phyloP scores from a whole-genome alignment of 2,797 vertebrate genomes.

The Pseudochirops cupreus region DNA sequence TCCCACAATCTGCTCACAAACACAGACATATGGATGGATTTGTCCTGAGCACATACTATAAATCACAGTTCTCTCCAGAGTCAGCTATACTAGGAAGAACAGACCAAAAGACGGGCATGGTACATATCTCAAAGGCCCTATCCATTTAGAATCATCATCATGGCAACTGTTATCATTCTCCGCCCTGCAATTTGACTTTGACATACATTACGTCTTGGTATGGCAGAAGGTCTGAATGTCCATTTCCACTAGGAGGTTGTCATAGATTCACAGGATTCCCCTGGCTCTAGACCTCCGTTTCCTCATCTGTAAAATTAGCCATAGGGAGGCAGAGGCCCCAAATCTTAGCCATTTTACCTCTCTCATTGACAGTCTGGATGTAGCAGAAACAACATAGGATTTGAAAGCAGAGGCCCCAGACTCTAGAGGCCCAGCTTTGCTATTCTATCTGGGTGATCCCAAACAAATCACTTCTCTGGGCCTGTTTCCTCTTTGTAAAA shows the following conservation, averaged over 20 bases:
- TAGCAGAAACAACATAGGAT: not conserved
- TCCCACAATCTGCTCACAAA: not conserved
- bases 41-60: not conserved
- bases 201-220: not conserved
- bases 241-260: slow-evolving; percentile 53
- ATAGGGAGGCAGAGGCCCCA: not conserved
- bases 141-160: not conserved
- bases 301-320: not conserved
- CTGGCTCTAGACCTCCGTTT: not conserved
- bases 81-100: not conserved
- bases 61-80: not conserved
- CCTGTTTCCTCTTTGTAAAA: not conserved
- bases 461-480: not conserved
- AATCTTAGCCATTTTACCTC: not conserved
- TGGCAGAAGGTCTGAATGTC: not conserved
- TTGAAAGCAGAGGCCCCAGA: not conserved
- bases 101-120: slow-evolving; percentile 5
- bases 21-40: not conserved
- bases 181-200: not conserved
- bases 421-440: not conserved
- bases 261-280: slow-evolving; percentile 68
- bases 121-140: not conserved
- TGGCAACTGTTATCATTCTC: not conserved
- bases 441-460: not conserved
- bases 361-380: not conserved